phyloP scores from a whole-genome alignment of 2,797 vertebrate genomes.

The Neopelma chrysocephalum region DNA sequence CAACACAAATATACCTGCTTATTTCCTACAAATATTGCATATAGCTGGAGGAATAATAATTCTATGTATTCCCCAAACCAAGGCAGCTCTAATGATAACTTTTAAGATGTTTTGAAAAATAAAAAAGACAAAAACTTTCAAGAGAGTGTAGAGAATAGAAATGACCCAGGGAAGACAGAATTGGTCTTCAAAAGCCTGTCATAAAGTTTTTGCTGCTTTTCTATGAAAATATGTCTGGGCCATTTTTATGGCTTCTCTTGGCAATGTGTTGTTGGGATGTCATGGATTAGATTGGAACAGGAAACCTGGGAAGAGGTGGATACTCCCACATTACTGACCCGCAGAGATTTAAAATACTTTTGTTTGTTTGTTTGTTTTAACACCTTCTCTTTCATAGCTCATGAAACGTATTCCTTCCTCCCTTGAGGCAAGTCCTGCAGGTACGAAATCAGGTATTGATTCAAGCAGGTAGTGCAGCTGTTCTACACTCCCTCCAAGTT shows the following conservation, averaged over 20 bases:
- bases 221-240: not conserved
- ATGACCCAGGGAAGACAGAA: not conserved
- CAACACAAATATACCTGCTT: not conserved
- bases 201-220: not conserved
- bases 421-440: not conserved
- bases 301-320: not conserved
- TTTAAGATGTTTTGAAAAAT: not conserved
- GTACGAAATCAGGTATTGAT: constrained; percentile 3
- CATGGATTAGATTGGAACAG: not conserved
- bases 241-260: not conserved
- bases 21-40: not conserved
- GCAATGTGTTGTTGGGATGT: not conserved
- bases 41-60: not conserved
- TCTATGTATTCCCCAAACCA: not conserved
- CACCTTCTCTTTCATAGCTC: not conserved
- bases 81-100: not conserved
- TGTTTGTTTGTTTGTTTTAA: not conserved
- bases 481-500: not conserved
- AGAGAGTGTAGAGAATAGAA: not conserved
- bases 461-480: constrained; percentile 11
- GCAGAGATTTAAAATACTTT: not conserved
- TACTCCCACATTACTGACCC: not conserved
- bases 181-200: not conserved
- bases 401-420: not conserved
- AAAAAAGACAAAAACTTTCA: not conserved